A percentile compares a stretch with the other conserved stretches of the same genome.
Evolutionary conservation across 2,797 vertebrate genomes (phyloP).

Genomic region (Catamblyrhynchus diadema): DNA sequence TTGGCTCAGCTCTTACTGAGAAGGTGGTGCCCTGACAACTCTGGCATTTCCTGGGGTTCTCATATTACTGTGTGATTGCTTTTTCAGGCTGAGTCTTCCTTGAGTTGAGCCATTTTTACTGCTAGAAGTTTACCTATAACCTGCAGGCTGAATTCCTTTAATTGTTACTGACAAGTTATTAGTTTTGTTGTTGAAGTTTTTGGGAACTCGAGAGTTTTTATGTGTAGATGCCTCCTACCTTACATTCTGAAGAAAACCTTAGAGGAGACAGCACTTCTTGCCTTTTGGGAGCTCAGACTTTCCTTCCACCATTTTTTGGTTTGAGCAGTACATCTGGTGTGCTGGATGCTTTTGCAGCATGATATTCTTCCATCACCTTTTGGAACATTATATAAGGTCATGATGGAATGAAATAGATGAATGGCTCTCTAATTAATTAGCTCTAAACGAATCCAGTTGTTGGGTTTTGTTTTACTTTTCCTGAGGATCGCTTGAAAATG

Average conservation of each 20-base stretch:
- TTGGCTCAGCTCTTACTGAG: constrained; percentile 16
- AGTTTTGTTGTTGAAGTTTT: not conserved
- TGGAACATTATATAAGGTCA: not conserved
- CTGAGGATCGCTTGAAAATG: not conserved
- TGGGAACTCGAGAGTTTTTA: not conserved
- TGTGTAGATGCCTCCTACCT: not conserved
- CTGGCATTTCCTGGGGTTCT: constrained; percentile 48
- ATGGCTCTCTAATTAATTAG: not conserved
- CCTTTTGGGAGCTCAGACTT: not conserved
- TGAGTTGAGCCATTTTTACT: not conserved
- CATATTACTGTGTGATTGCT: not conserved
- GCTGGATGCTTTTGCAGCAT: not conserved
- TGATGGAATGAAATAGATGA: not conserved
- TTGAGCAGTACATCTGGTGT: not conserved
- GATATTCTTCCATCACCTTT: not conserved
- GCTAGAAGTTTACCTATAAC: not conserved
- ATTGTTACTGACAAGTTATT: not conserved
- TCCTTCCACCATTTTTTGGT: not conserved
- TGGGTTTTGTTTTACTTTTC: not conserved
- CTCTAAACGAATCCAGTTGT: not conserved
- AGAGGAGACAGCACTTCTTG: not conserved
- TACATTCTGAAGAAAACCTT: not conserved
- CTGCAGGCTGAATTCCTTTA: not conserved
- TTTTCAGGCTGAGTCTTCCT: not conserved
- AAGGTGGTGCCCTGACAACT: constrained; percentile 19